phyloP scores from a whole-genome alignment of 2,113 vertebrate species.

The Tachuris rubrigastra region DNA sequence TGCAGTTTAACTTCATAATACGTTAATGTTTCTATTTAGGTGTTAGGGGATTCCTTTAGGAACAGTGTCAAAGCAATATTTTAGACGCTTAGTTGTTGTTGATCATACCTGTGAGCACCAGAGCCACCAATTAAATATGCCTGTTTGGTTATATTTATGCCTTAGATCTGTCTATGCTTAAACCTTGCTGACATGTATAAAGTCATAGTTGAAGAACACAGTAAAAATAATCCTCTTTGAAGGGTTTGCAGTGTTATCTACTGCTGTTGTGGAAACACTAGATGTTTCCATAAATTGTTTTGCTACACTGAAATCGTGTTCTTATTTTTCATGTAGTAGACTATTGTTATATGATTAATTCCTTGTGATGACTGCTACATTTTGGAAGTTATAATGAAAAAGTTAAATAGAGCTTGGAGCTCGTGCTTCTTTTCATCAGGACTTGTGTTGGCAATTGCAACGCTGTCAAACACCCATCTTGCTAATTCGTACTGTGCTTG shows the following conservation, averaged over 20 bases:
- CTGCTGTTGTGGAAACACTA: background rate
- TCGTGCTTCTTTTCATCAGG: background rate
- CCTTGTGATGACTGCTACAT: background rate
- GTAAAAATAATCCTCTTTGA: background rate
- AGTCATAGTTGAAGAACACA: background rate
- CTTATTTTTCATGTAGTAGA: background rate
- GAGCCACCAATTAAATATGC: background rate
- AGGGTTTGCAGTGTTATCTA: background rate
- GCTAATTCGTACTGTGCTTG: conserved; percentile 47
- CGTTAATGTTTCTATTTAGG: background rate
- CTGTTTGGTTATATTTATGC: background rate
- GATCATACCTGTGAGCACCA: background rate
- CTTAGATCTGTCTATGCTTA: background rate
- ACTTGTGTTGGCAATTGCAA: background rate
- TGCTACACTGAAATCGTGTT: background rate
- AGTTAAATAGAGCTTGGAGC: conserved; percentile 9
- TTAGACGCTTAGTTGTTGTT: background rate
- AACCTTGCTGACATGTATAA: background rate
- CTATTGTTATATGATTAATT: background rate
- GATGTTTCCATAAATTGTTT: background rate
- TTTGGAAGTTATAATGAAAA: conserved; percentile 22
- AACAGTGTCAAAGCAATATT: background rate
- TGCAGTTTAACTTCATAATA: background rate
- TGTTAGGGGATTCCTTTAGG: background rate
- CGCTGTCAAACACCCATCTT: conserved; percentile 41